Evolutionary conservation across 53 echinoderm and acorn worm species (phyloP).

Genomic region (Holothuria scabra): DNA sequence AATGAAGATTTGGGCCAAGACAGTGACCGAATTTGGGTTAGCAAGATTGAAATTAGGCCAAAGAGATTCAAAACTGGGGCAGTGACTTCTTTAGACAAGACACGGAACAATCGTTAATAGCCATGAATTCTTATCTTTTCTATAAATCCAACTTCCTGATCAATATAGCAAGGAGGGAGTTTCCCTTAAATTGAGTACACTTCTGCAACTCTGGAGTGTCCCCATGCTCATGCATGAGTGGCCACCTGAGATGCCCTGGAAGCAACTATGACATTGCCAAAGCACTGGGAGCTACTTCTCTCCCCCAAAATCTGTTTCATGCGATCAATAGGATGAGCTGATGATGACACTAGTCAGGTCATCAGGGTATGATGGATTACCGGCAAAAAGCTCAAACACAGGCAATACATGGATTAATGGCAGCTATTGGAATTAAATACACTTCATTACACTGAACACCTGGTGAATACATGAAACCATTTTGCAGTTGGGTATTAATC

Average conservation of each 20-base stretch:
- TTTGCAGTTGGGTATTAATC: too few species aligned
- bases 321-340: too few species aligned
- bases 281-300: too few species aligned
- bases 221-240: slow-evolving; percentile 16
- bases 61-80: slow-evolving; percentile 50
- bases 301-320: too few species aligned
- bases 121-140: slow-evolving; percentile 33
- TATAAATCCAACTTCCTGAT: slow-evolving; percentile 44
- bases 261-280: too few species aligned
- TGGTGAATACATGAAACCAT: too few species aligned
- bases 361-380: too few species aligned
- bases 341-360: too few species aligned
- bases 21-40: slow-evolving; percentile 49
- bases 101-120: slow-evolving; percentile 31
- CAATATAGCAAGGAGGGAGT: slow-evolving; percentile 45
- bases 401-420: too few species aligned
- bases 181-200: slow-evolving; percentile 14
- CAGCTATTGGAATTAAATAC: too few species aligned
- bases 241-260: neutral
- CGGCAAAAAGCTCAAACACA: too few species aligned
- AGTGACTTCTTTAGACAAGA: slow-evolving; percentile 47
- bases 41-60: slow-evolving; percentile 48
- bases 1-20: slow-evolving; percentile 44
- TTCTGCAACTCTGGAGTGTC: neutral
- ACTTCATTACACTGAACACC: too few species aligned